Percentiles rank a stretch among this genome's conserved stretches.
Evolutionary conservation across 2,888 invertebrate species (phyloP).

Genomic region (Ochropleura leucogaster): DNA sequence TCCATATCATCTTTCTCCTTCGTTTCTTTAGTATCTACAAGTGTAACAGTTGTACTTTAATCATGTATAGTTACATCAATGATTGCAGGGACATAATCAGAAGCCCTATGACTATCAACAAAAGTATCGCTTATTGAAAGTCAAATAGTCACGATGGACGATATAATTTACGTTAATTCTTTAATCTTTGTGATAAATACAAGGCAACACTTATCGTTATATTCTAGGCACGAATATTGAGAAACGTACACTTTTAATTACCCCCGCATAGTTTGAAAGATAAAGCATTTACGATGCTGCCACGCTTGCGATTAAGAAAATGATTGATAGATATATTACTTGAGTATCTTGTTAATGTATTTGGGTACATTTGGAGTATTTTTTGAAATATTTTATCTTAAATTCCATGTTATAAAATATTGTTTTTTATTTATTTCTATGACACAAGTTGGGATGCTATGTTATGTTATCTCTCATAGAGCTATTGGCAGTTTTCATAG

Average conservation of each 20-base stretch:
- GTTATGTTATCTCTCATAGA: conserved; percentile 9
- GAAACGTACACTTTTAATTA: conserved; percentile 45
- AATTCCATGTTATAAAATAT: not conserved
- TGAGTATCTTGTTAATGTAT: conserved; percentile 15
- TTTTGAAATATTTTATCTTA: not conserved
- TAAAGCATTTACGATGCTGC: conserved; percentile 21
- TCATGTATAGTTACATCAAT: not conserved
- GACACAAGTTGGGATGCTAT: not conserved
- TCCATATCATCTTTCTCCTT: not conserved
- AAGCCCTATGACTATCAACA: conserved; percentile 18
- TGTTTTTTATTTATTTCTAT: not conserved
- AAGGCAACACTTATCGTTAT: conserved; percentile 66
- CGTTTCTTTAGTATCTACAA: not conserved
- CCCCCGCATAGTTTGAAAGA: conserved; percentile 20
- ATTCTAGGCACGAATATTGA: conserved; percentile 52
- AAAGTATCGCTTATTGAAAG: conserved; percentile 40
- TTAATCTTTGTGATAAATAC: conserved; percentile 73
- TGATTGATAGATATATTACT: conserved; percentile 19
- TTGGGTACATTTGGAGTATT: not conserved
- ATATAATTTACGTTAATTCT: conserved; percentile 59
- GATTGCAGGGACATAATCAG: conserved; percentile 7
- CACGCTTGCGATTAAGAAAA: conserved; percentile 12
- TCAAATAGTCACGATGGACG: conserved; percentile 30
- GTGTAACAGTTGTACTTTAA: conserved; percentile 9
- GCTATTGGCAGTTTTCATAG: not conserved